Base-by-base conservation (phyloP, 1,140 invertebrate genomes). In the Atta colombica region DNA sequence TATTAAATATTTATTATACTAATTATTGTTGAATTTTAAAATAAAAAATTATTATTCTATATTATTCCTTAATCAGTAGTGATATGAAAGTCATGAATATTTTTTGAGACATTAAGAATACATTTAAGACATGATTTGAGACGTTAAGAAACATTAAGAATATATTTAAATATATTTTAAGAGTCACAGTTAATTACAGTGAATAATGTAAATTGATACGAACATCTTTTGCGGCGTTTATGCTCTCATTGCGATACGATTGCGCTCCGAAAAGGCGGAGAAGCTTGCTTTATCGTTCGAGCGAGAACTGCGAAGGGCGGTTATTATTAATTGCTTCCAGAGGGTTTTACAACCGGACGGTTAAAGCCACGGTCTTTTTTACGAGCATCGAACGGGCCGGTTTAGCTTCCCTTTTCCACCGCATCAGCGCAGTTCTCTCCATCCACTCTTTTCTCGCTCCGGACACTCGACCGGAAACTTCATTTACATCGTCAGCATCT, bases 401-500 rank as follows among this genome's bases (percentile, higher is more conserved):
- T 18, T 85, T 74, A 21, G 49, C 35, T 18, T 66, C n/a, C 21
- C 74, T 55, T 45, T 75, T 55, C 58, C 61, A 63, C 58, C n/a
- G 31, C 55, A 55, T 55, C 21, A 21, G 45, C 28, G n/a, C 25
- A 45, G 39, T 10, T 45, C 8, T 31, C 31, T 49, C 51, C n/a
- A 7, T 77, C 53, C 21, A 21, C 31, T 58, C 28, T 77, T 65
- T 60, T 87, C 68, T 25, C 74, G 25, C 55, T 88, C 58, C 39
- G 82, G 60, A 86, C 72, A 82, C 77, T 88, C 81, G 53, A 84
- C 63, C 71, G 85, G 82, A 87, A 87, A 85, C 87, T 90, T 88
- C 87, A 91, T 92, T 91, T 89, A 87, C 90, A 91, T 90, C 78
- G 88, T 86, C 86, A 85, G 82, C 85, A 77, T 87, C 90, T 89